Base-by-base conservation (phyloP, 2,888 invertebrate species). In the Hoplodrina ambigua region DNA sequence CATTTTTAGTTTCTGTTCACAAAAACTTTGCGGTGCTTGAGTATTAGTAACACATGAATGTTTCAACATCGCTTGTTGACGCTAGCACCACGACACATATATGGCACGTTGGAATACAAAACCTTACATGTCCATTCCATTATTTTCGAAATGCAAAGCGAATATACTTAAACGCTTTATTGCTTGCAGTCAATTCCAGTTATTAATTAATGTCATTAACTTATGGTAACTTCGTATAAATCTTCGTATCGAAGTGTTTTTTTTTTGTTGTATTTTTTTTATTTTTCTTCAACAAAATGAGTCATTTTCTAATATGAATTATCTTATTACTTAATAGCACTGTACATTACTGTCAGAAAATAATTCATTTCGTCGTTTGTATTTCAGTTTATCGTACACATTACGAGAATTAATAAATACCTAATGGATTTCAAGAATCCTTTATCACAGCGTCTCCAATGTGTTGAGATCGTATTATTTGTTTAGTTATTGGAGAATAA, bases 41-140 rank as follows among this genome's bases (percentile, higher is more conserved):
- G 86, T 86, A 85, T 86, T 84, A 69, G 63, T 76, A 44, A 82
- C 72, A 80, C 50, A 57, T 84, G 57, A 72, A 63, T 71, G 71
- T 85, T 62, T 58, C 25, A 62, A 74, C 76, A 84, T 84, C 76
- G 71, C 74, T 82, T 69, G 77, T 84, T 84, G 86, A 87, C 86
- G 80, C 79, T 88, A 91, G 89, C 89, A 92, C 90, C 90, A 88
- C 87, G 84, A 89, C 86, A 85, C 77, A 72, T 73, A 80, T 90
- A 93, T 93, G 93, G 93, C 93, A 93, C 93, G 83, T 91, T 88
- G 85, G 88, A 91, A 90, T 88, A 85, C 64, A 84, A 83, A 85
- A 86, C 82, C 83, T 83, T 85, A 86, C 70, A 78, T 62, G 70
- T 78, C 82, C 79, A 60, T 77, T 62, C 77, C 83, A 83, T 57